These are phyloP conservation scores for Sinhomidia bicolor DNA, from an alignment of 2,888 invertebrate species.

Conservation along the genomic window DNA sequence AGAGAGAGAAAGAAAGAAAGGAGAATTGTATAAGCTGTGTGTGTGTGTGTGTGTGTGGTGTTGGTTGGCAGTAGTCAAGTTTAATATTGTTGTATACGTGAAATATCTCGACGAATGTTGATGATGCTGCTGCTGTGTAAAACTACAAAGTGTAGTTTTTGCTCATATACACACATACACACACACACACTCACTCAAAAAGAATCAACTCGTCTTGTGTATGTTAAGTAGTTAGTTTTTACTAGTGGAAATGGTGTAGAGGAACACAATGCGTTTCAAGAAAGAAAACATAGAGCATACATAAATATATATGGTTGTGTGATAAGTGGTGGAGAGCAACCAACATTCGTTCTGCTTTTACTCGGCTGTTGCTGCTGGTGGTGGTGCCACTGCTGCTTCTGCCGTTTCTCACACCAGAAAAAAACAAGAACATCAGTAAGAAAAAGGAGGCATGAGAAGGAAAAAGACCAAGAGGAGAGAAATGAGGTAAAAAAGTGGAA, in stretches of 20 bases:
- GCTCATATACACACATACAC: conserved; percentile 47
- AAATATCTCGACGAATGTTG: conserved; percentile 47
- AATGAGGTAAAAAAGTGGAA: not conserved
- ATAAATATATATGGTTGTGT: conserved; percentile 6
- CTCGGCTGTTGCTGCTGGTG: conserved; percentile 4
- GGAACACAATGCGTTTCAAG: conserved; percentile 66
- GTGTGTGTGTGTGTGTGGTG: conserved; percentile 17
- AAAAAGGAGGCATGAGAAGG: conserved; percentile 1
- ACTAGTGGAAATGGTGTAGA: conserved; percentile 1
- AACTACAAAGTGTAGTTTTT: conserved; percentile 55
- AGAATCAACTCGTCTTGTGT: conserved; percentile 51
- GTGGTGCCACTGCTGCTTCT: not conserved
- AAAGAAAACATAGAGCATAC: conserved; percentile 42
- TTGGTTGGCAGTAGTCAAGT: not conserved
- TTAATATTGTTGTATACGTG: conserved; percentile 56
- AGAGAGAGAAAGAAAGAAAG: conserved; percentile 30
- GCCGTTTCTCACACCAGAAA: conserved; percentile 2
- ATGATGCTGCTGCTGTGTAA: conserved; percentile 44
- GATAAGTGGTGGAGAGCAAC: conserved; percentile 29
- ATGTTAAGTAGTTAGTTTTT: conserved; percentile 68
- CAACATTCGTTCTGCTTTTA: not conserved
- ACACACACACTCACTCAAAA: conserved; percentile 46
- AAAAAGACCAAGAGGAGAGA: not conserved
- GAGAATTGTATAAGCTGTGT: not conserved
- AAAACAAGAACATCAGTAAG: conserved; percentile 10